phyloP scores from a whole-genome alignment of 1,140 invertebrate genomes.

The Branchinecta lindahli region DNA sequence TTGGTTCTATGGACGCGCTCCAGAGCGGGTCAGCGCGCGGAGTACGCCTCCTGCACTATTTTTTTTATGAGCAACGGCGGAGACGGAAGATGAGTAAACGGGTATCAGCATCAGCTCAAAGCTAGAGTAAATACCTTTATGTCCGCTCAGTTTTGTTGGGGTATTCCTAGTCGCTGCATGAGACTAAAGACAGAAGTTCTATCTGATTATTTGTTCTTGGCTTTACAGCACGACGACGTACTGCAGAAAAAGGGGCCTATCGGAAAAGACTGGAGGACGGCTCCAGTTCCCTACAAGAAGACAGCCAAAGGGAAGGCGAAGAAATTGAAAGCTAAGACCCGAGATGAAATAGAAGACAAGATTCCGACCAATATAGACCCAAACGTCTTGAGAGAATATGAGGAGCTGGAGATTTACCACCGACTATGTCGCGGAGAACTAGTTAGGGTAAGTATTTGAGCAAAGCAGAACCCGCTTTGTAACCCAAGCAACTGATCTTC shows the following conservation, averaged over 20 bases:
- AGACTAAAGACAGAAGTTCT: too few species aligned
- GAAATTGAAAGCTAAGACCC: neutral
- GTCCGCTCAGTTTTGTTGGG: too few species aligned
- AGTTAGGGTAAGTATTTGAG: slow-evolving; percentile 26
- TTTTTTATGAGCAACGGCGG: too few species aligned
- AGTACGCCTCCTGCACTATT: too few species aligned
- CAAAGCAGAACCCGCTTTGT: neutral
- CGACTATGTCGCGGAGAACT: slow-evolving; percentile 34
- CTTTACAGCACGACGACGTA: slow-evolving; percentile 19
- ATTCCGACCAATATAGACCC: neutral
- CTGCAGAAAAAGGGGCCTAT: slow-evolving; percentile 19
- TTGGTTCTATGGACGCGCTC: too few species aligned
- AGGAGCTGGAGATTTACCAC: slow-evolving; percentile 17
- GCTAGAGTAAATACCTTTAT: too few species aligned
- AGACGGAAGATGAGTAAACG: too few species aligned
- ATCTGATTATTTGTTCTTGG: too few species aligned
- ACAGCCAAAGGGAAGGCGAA: neutral
- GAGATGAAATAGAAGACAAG: neutral
- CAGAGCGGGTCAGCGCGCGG: too few species aligned
- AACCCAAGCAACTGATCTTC: neutral
- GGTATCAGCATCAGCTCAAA: too few species aligned
- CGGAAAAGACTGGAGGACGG: slow-evolving; percentile 18
- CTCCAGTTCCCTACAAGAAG: slow-evolving; percentile 11
- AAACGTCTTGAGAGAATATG: neutral
- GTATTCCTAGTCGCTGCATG: too few species aligned